Evolutionary conservation across 2,797 vertebrate genomes (phyloP).

Genomic region (Eidolon dupreanum): DNA sequence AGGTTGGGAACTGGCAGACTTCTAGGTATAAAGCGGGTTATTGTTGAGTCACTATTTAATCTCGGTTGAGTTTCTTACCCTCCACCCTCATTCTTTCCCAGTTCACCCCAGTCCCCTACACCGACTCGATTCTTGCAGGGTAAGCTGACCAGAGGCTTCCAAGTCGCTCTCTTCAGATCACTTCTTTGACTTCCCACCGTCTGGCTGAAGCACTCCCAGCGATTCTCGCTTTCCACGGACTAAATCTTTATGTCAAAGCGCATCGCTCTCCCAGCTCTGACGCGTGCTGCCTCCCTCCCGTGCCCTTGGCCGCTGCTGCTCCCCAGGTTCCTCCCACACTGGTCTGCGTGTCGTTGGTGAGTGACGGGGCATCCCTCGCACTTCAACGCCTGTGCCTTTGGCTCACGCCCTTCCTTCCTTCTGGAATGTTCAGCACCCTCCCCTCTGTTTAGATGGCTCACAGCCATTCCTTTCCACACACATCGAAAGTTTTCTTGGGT

Average conservation of each 20-base stretch:
- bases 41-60: neutral
- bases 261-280: rapidly evolving
- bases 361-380: neutral
- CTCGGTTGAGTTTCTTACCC: neutral
- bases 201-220: neutral
- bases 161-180: neutral
- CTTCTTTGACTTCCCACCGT: neutral
- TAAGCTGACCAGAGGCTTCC: too few relatives aligned
- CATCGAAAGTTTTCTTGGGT: neutral
- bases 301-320: neutral
- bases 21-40: neutral
- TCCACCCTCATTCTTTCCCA: neutral
- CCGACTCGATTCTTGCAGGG: too few relatives aligned
- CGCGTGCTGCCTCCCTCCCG: neutral
- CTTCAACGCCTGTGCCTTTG: rapidly evolving
- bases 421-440: neutral
- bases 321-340: rapidly evolving
- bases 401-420: too few relatives aligned
- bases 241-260: neutral
- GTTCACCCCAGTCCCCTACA: neutral
- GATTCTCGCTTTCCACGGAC: too few relatives aligned
- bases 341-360: neutral
- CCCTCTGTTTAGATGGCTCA: neutral
- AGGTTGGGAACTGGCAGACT: neutral
- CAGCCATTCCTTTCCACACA: neutral